These are phyloP conservation scores for Archaeoteleia sp. DNA, from an alignment of 2,888 invertebrate species.

Conservation along the genomic window DNA sequence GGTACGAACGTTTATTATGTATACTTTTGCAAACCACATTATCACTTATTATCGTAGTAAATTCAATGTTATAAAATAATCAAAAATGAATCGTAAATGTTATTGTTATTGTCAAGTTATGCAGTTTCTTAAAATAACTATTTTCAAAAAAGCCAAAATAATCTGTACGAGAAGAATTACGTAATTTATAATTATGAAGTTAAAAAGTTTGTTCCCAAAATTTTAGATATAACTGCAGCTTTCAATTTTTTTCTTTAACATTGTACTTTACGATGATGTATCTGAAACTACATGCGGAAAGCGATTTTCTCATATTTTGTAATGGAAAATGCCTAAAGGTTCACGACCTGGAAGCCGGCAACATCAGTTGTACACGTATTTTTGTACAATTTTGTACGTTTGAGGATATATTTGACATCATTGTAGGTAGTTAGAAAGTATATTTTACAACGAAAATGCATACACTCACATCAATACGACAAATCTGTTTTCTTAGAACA, in stretches of 20 bases:
- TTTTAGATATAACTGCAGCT: constrained; percentile 11
- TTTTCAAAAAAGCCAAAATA: too few relatives aligned
- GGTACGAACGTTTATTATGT: too few relatives aligned
- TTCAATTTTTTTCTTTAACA: neutral
- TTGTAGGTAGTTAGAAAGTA: constrained; percentile 35
- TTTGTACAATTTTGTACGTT: constrained; percentile 14
- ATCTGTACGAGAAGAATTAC: too few relatives aligned
- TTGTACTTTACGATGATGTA: constrained; percentile 14
- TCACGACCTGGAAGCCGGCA: neutral
- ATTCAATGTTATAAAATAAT: too few relatives aligned
- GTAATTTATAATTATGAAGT: too few relatives aligned
- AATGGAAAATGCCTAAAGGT: constrained; percentile 20
- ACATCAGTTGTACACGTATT: neutral
- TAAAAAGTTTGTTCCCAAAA: too few relatives aligned
- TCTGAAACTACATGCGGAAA: constrained; percentile 2
- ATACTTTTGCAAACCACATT: too few relatives aligned
- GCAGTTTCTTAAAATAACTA: too few relatives aligned
- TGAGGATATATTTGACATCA: constrained; percentile 27
- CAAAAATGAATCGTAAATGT: too few relatives aligned
- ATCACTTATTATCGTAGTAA: too few relatives aligned
- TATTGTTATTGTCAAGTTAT: too few relatives aligned
- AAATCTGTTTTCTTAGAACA: too few relatives aligned
- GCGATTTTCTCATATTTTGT: constrained; percentile 30
- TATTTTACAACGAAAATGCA: constrained; percentile 17
- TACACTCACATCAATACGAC: constrained; percentile 30